Percentiles rank a stretch among this genome's conserved stretches.
phyloP scores from a whole-genome alignment of 2,888 invertebrate genomes.

The Eubasilissa splendida region DNA sequence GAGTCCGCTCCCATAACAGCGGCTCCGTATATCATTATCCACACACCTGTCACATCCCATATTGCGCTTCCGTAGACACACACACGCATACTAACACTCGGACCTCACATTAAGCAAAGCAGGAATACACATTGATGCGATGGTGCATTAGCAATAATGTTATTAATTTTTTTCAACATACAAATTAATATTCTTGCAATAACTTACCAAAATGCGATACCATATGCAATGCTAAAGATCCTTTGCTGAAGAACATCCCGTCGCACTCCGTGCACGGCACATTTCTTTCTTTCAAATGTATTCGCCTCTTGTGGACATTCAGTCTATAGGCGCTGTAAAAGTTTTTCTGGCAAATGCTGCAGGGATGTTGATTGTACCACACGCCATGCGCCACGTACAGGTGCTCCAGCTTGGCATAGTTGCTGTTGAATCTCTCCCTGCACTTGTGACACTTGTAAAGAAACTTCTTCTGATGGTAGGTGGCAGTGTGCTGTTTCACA shows the following conservation, averaged over 20 bases:
- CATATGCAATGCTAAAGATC: not conserved
- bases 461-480: not conserved
- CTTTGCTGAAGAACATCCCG: conserved; percentile 10
- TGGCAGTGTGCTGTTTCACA: not conserved
- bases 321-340: not conserved
- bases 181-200: not conserved
- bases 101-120: too few species aligned
- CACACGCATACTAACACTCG: too few species aligned
- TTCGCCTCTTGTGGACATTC: conserved; percentile 8
- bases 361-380: conserved; percentile 12
- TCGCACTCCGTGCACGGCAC: conserved; percentile 15
- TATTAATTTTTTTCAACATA: too few species aligned
- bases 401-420: not conserved
- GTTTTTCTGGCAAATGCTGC: conserved; percentile 2
- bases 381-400: conserved; percentile 3
- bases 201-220: conserved; percentile 21
- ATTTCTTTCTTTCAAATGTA: conserved; percentile 17
- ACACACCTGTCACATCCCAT: too few species aligned
- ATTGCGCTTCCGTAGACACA: too few species aligned
- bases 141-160: too few species aligned
- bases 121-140: too few species aligned
- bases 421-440: conserved; percentile 1
- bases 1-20: too few species aligned
- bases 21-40: too few species aligned
- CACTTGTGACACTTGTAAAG: conserved; percentile 11